Evolutionary conservation across 1,140 invertebrate genomes (phyloP), one percentile per base, ranked within the genome.

Genomic region (Acyrthosiphon pisum): DNA sequence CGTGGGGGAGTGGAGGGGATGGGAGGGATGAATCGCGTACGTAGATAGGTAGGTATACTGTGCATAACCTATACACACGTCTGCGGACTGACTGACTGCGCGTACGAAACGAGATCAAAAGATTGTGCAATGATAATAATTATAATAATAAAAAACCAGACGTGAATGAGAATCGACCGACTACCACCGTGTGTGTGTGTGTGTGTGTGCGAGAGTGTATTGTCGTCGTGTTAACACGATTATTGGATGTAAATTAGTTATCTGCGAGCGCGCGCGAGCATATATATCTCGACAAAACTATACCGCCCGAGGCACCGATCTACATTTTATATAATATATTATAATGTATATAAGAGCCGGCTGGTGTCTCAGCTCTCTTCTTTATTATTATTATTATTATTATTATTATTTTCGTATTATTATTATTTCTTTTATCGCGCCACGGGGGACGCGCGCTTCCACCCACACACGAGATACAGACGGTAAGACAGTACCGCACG

Each of bases 221-320:
- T 93, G 91, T 93, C 91, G 91, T 93, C 91, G 91, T 93, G 91
- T 93, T 86, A 93, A 93, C 91, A 86, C 91, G 91, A 93, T 93
- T 93, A 92, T 92, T 50, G 91, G 91, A 92, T 92, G 91, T 93
- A 93, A 93, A 93, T 93, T 93, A 93, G 91, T 93, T 93, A 83
- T 86, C 35, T 84, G 89, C 23, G 48, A 20, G 48, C 48, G 20
- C 35, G 35, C 48, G 37, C 44, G 30, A 2, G 30, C 2, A 23
- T 46, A 48, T 46, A 48, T 37, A 90, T 56, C 8, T 11, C 88
- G 26, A 60, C 37, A 90, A 48, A 48, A 48, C 44, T 41, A 90
- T 68, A 90, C 48, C 46, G 23, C 91, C 81, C 37, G 46, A 30
- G 76, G 91, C 91, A 44, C 23, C 91, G 91, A 93, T 93, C 91